A percentile compares a stretch with the other conserved stretches of the same genome.
phyloP scores from a whole-genome alignment of 1,140 invertebrate genomes.

The Ceratina australensis region DNA sequence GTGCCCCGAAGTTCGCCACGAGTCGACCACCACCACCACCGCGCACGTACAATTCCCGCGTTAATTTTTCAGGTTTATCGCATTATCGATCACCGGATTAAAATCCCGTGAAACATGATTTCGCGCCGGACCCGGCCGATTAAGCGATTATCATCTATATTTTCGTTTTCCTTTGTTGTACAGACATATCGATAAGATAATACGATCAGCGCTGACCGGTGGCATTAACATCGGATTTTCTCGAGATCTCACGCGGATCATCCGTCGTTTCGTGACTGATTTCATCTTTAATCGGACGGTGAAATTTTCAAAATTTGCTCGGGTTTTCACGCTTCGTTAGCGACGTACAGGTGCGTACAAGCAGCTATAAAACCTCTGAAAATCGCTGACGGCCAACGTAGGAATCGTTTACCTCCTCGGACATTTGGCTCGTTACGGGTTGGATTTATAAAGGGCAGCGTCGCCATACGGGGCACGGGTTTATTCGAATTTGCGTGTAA shows the following conservation, averaged over 20 bases:
- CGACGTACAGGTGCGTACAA: slow-evolving; percentile 30
- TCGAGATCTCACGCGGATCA: slow-evolving; percentile 7
- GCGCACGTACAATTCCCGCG: slow-evolving; percentile 59
- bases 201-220: slow-evolving; percentile 18
- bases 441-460: slow-evolving; percentile 47
- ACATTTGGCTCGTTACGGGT: slow-evolving; percentile 10
- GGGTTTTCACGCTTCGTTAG: slow-evolving; percentile 12
- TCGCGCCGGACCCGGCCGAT: slow-evolving; percentile 21
- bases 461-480: slow-evolving; percentile 31
- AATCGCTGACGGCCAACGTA: slow-evolving; percentile 15
- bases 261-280: too few relatives aligned
- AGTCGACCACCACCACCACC: background rate
- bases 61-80: slow-evolving; percentile 64
- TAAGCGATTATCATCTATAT: slow-evolving; percentile 60
- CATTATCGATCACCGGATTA: slow-evolving; percentile 61
- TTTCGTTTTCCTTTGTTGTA: slow-evolving; percentile 57
- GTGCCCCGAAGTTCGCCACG: background rate
- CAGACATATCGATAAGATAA: slow-evolving; percentile 55
- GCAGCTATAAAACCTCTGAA: slow-evolving; percentile 1
- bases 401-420: background rate
- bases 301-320: too few relatives aligned
- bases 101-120: slow-evolving; percentile 65
- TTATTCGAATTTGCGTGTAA: slow-evolving; percentile 63
- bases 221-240: slow-evolving; percentile 48
- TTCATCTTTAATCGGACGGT: too few relatives aligned